Base-by-base conservation (phyloP, 2,113 vertebrate genomes). In the Lutjanus erythropterus region DNA sequence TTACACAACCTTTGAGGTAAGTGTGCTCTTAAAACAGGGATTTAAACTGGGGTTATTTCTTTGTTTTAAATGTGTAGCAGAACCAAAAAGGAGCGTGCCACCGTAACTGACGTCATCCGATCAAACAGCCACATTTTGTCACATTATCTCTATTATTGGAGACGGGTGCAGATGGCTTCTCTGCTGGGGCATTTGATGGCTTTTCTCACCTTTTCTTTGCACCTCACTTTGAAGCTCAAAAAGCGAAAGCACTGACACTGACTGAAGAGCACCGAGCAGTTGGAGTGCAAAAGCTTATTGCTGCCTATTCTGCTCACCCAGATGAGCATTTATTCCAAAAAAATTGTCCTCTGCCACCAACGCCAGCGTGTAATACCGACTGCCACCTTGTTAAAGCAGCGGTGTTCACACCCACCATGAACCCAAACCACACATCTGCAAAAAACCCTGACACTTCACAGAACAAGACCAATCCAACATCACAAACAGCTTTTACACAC, bases 201-300 rank as follows among this genome's bases (percentile, higher is more conserved):
- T 68, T 72, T 72, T 83, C 37, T 64, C 85, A 83, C 66, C 75
- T 83, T 80, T 72, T 33, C 27, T 72, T 41, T 58, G 6, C 42
- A 72, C 62, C 58, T 77, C 33, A 23, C 50, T 60, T 35, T 42
- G 42, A 58, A 27, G 14, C 37, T 39, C 35, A 53, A 39, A 65
- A 27, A 50, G 53, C 31, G 33, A 68, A 81, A 64, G 23, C 33
- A 71, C 31, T n/a, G 23, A 31, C 53, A 25, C 44, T 29, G 46
- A 60, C 25, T 49, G 18, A 47, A 33, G 59, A 64, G 61, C 42
- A 15, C 52, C 25, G 8, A 52, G 9, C 69, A 33, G 61, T 52
- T 46, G n/a, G 27, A 71, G 29, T 25, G 18, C 23, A 33, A 46
- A 49, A 42, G 25, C 56, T 59, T 52, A 58, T 35, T 15, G 49